Conservation (phyloP, 37 sponge, comb jelly and placozoan genomes). For the Hormiphora californensis region DNA sequence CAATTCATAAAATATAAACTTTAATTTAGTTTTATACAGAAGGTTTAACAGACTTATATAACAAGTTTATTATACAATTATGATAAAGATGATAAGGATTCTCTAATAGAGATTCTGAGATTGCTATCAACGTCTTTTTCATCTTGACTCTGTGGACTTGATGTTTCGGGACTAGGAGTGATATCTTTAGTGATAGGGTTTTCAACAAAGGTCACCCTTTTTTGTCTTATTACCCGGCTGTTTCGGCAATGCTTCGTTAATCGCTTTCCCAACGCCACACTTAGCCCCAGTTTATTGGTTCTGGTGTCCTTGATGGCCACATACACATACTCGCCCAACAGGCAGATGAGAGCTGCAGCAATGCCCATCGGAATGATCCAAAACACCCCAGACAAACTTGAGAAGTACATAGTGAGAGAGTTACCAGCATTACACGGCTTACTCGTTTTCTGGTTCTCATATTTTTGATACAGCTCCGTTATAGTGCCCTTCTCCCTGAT, state of each 20-base stretch:
- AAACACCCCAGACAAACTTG: not conserved
- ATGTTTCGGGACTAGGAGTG: too few relatives aligned
- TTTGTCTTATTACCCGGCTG: too few relatives aligned
- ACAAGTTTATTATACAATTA: not conserved
- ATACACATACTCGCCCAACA: slow-evolving; percentile 4
- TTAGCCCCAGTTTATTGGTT: not conserved
- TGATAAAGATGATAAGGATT: not conserved
- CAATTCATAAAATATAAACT: too few relatives aligned
- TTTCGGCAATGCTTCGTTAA: too few relatives aligned
- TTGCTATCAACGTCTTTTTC: too few relatives aligned
- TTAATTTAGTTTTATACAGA: not conserved
- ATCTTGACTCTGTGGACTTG: too few relatives aligned
- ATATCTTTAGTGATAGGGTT: too few relatives aligned
- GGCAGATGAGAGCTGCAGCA: not conserved
- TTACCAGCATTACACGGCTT: not conserved
- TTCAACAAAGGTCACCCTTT: too few relatives aligned
- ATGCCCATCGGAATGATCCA: not conserved
- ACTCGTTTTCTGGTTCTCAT: too few relatives aligned
- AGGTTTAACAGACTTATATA: not conserved
- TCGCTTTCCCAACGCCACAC: not conserved
- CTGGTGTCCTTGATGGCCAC: not conserved
- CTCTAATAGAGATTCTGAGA: not conserved
- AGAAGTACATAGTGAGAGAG: not conserved
- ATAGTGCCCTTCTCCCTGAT: not conserved
- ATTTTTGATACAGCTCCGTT: too few relatives aligned